A percentile compares a stretch with the other conserved stretches of the same genome.
Conservation (phyloP, 2,113 vertebrate genomes). For the Otolemur garnettii region DNA sequence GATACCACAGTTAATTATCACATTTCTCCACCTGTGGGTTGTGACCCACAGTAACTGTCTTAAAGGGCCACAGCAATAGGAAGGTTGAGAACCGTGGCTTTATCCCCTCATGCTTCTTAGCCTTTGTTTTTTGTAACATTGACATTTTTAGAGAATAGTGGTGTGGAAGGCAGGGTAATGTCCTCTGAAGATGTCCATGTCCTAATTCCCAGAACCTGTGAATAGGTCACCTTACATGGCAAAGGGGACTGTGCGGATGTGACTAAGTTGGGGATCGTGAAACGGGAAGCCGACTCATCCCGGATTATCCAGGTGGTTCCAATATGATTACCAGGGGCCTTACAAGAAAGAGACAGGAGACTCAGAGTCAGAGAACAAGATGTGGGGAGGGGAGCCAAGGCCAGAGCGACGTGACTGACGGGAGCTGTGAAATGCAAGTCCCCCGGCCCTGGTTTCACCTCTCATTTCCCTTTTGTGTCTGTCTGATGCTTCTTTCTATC, state of each 20-base stretch:
- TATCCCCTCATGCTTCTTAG: neutral
- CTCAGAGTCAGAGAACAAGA: neutral
- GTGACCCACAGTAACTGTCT: no score
- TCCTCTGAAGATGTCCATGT: neutral
- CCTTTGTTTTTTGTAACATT: neutral
- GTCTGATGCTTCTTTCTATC: neutral
- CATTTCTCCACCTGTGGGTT: neutral
- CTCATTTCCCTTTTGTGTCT: neutral
- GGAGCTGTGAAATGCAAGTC: neutral
- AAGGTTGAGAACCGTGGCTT: neutral
- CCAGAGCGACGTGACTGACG: neutral
- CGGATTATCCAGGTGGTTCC: neutral
- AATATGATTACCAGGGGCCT: neutral
- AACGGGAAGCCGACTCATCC: neutral
- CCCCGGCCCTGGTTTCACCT: neutral
- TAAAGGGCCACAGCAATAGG: no score
- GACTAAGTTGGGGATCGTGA: neutral
- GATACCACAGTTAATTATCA: neutral
- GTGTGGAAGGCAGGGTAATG: neutral
- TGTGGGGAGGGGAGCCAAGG: neutral
- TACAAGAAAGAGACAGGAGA: no score
- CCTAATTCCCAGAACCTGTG: neutral
- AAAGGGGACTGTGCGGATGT: neutral
- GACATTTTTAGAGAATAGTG: constrained; percentile 17
- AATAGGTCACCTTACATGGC: neutral